Conservation (phyloP, 30 jellyfish, hydroid and myxozoan species). For the Turritopsis rubra region DNA sequence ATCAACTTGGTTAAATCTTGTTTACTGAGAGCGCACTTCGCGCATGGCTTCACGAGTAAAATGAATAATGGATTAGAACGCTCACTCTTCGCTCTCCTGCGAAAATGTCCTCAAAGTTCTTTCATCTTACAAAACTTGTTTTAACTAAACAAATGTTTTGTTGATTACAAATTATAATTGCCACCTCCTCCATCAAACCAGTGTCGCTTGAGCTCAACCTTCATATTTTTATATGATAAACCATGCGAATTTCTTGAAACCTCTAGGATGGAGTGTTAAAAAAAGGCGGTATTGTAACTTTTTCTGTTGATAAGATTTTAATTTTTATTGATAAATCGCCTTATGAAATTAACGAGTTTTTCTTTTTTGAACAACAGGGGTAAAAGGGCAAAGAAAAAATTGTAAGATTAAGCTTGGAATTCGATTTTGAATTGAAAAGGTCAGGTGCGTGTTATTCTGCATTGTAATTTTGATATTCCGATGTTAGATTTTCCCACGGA, state of each 20-base stretch:
- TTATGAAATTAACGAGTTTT: background rate
- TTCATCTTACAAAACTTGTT: background rate
- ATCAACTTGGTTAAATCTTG: no score
- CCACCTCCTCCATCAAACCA: background rate
- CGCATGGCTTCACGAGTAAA: background rate
- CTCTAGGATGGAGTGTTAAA: background rate
- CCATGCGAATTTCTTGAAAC: background rate
- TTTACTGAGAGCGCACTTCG: background rate
- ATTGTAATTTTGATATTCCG: background rate
- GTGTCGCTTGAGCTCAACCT: background rate
- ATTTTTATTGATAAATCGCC: background rate
- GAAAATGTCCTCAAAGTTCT: background rate
- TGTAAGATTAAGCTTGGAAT: conserved; percentile 1
- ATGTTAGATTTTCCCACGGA: conserved; percentile 3
- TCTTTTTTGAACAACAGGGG: background rate
- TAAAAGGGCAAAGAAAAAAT: background rate
- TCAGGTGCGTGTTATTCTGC: conserved; percentile 1
- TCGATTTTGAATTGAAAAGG: conserved; percentile 1
- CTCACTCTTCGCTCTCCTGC: background rate
- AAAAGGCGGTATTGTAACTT: background rate
- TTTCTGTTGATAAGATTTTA: background rate
- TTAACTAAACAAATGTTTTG: background rate
- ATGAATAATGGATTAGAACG: background rate
- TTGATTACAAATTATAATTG: background rate
- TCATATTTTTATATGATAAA: background rate